Evolutionary conservation across 2,797 vertebrate genomes (phyloP).

Genomic region (Rhyacichthys aspro): DNA sequence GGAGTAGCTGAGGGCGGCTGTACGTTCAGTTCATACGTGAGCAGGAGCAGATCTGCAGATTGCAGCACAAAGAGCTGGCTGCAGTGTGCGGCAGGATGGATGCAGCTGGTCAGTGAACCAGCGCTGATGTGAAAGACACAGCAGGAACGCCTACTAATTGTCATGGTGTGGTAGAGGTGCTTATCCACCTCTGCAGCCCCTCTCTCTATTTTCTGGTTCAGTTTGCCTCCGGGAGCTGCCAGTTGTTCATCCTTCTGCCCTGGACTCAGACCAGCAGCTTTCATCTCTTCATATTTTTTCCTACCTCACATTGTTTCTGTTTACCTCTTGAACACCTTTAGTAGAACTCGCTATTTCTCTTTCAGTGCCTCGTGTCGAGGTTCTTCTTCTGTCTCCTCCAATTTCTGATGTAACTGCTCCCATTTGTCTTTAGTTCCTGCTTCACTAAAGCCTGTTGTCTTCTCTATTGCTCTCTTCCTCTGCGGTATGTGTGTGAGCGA

Average conservation of each 20-base stretch:
- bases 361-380: constrained; percentile 3
- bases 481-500: constrained; percentile 22
- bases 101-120: constrained; percentile 67
- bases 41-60: constrained; percentile 34
- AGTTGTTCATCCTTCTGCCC: constrained; percentile 41
- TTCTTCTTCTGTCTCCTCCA: too few relatives aligned
- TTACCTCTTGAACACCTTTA: constrained; percentile 36
- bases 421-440: constrained; percentile 57
- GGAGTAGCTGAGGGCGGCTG: constrained; percentile 4
- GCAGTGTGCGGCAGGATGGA: constrained; percentile 54
- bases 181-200: constrained; percentile 49
- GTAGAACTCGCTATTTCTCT: constrained; percentile 34
- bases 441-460: constrained; percentile 31
- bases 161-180: constrained; percentile 35
- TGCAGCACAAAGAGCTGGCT: constrained; percentile 48
- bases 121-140: constrained; percentile 63
- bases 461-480: constrained; percentile 11
- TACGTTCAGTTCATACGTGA: constrained; percentile 1
- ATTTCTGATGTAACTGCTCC: constrained; percentile 62
- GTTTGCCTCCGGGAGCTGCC: constrained; percentile 35
- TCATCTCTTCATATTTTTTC: constrained; percentile 22
- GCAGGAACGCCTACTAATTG: constrained; percentile 72
- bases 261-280: constrained; percentile 54
- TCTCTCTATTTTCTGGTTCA: constrained; percentile 26
- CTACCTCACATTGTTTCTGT: constrained; percentile 23